These are phyloP conservation scores for Imbricaverruca yamaguchii DNA, from an alignment of 2,888 invertebrate species.

Conservation along the genomic window DNA sequence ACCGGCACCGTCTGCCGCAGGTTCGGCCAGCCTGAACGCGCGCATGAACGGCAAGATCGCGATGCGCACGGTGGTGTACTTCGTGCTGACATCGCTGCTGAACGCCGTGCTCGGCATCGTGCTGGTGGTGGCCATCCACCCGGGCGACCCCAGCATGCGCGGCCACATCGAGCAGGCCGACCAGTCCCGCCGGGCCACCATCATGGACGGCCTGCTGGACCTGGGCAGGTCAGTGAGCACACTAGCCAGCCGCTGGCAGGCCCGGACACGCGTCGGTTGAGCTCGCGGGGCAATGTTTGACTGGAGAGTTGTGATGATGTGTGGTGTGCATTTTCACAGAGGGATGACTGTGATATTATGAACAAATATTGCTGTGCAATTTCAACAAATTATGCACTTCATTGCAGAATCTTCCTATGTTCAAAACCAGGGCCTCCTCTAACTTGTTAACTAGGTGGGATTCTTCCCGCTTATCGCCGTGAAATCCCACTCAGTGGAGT, in stretches of 20 bases:
- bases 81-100: conserved; percentile 68
- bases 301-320: too few species aligned
- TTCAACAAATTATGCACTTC: too few species aligned
- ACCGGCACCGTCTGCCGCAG: conserved; percentile 42
- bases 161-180: conserved; percentile 15
- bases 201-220: conserved; percentile 79
- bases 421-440: too few species aligned
- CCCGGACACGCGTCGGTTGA: too few species aligned
- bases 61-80: conserved; percentile 68
- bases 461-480: too few species aligned
- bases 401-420: too few species aligned
- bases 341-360: not conserved
- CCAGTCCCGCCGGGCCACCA: conserved; percentile 50
- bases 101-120: conserved; percentile 69
- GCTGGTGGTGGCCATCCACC: conserved; percentile 64
- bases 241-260: not conserved
- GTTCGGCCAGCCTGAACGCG: conserved; percentile 76
- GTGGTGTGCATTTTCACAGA: too few species aligned
- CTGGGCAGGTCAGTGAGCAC: conserved; percentile 62
- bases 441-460: too few species aligned
- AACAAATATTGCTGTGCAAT: not conserved
- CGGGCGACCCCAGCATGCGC: conserved; percentile 55
- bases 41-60: conserved; percentile 80
- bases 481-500: too few species aligned
- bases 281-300: too few species aligned